Base-by-base conservation (phyloP, 2,888 invertebrate genomes). In the Caenorhabditis becei region DNA sequence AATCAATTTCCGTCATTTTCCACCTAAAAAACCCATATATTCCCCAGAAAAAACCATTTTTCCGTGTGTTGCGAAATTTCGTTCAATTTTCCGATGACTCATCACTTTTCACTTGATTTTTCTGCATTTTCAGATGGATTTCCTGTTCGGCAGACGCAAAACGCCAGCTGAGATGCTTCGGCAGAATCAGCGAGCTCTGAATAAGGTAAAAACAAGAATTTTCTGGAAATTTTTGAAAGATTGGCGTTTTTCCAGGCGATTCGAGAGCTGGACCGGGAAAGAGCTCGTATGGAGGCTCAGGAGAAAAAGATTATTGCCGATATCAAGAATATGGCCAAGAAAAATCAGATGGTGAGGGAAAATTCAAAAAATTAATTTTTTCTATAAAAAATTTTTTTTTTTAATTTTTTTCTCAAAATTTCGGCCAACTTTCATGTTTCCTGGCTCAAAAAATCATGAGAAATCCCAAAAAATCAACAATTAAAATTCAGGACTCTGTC, bases 241-340 rank as follows among this genome's bases (percentile, higher is more conserved):
- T 11, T 28, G 11, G 3, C 32, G 4, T 35, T 59, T 59, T 35
- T 23, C 14, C 71, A 82, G 93, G 98, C 99, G 0, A 97, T 98
- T 95, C 94, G 99, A 7, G 99, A 99, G 92, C 93, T 99, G 86
- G 99, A 99, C 92, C 81, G 85, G 18, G 86, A 86, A 53, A 67
- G 85, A 58, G 71, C 65, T 23, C 77, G 85, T n/a, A 97, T 99
- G 97, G 98, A 99, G 92, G 96, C 96, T 89, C 97, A 98, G 91
- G 99, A 99, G 91, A 99, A 99, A 92, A 99, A 98, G 93, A 95
- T 98, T 82, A 99, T 99, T 81, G 94, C 94, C 0, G 99, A 99
- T 91, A 99, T 99, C 83, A 99, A 99, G 92, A 98, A 97, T 93
- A 94, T 98, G 92, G 99, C 99, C 0, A 99, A 99, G 91, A 96